Evolutionary conservation across 2,888 invertebrate species (phyloP).

Genomic region (Drosophila demipolita): DNA sequence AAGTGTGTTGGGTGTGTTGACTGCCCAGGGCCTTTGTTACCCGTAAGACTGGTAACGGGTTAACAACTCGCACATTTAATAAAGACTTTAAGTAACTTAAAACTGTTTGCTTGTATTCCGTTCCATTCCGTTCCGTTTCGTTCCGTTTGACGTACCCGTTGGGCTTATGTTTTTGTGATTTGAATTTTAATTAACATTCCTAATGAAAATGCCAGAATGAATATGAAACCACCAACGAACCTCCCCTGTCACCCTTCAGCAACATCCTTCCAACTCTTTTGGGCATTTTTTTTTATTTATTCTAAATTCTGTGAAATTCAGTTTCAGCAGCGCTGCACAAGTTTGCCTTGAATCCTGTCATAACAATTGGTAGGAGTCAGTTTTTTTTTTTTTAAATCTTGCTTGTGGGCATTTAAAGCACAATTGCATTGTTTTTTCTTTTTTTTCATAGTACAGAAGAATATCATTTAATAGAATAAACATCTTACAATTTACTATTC

Average conservation of each 20-base stretch:
- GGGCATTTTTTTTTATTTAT: slow-evolving; percentile 13
- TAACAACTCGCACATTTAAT: slow-evolving; percentile 75
- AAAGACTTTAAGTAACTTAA: slow-evolving; percentile 81
- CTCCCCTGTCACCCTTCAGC: not conserved
- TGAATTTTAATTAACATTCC: slow-evolving; percentile 78
- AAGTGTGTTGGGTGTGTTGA: slow-evolving; percentile 10
- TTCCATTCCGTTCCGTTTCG: slow-evolving; percentile 4
- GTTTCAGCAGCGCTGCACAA: slow-evolving; percentile 37
- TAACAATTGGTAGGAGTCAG: slow-evolving; percentile 18
- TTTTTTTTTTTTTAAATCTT: slow-evolving; percentile 4
- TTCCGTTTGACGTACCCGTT: slow-evolving; percentile 20
- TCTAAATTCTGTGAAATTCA: slow-evolving; percentile 6
- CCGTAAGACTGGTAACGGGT: slow-evolving; percentile 54
- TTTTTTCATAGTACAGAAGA: not conserved
- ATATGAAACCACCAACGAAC: slow-evolving; percentile 3
- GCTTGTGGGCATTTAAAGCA: not conserved
- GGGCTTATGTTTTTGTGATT: slow-evolving; percentile 58
- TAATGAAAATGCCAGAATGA: slow-evolving; percentile 62
- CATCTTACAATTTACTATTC: not conserved
- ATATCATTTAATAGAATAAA: not conserved
- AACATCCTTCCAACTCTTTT: slow-evolving; percentile 11
- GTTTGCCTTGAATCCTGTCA: slow-evolving; percentile 15
- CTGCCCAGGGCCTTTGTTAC: slow-evolving; percentile 28
- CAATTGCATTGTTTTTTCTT: not conserved
- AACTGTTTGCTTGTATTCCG: slow-evolving; percentile 72